These are phyloP conservation scores for Xiphydria camelus DNA, from an alignment of 2,888 invertebrate genomes.

Conservation along the genomic window DNA sequence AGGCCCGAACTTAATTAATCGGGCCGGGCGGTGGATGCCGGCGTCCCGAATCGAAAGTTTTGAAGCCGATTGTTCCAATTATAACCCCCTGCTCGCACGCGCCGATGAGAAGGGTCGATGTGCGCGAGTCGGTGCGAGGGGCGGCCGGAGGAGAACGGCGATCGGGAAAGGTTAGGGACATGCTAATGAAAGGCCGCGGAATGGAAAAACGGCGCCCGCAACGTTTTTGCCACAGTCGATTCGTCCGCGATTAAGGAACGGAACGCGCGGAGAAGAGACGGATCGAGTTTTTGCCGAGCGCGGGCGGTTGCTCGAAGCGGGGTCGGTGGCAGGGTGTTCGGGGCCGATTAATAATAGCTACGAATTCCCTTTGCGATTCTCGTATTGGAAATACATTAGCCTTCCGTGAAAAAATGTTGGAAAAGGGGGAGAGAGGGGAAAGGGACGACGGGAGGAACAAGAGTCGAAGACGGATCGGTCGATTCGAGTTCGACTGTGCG, in stretches of 20 bases:
- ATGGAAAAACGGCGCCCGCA: background rate
- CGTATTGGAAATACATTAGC: constrained; percentile 11
- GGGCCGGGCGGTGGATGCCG: too few relatives aligned
- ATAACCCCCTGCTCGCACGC: too few relatives aligned
- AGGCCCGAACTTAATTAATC: too few relatives aligned
- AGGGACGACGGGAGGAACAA: background rate
- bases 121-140: too few relatives aligned
- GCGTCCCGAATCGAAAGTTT: too few relatives aligned
- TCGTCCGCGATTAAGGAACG: background rate
- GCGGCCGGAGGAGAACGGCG: too few relatives aligned
- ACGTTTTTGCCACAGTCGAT: background rate
- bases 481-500: constrained; percentile 5
- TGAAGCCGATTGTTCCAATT: too few relatives aligned
- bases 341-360: constrained; percentile 5
- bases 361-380: constrained; percentile 1
- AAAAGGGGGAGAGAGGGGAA: background rate
- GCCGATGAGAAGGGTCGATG: too few relatives aligned
- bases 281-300: background rate
- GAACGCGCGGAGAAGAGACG: background rate
- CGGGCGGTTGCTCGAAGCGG: background rate
- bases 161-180: too few relatives aligned
- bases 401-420: background rate
- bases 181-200: too few relatives aligned
- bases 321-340: background rate
- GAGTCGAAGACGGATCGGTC: constrained; percentile 8